Evolutionary conservation across 1,140 invertebrate species (phyloP), one percentile per base, ranked within the genome.

Genomic region (Sycophila sp.): DNA sequence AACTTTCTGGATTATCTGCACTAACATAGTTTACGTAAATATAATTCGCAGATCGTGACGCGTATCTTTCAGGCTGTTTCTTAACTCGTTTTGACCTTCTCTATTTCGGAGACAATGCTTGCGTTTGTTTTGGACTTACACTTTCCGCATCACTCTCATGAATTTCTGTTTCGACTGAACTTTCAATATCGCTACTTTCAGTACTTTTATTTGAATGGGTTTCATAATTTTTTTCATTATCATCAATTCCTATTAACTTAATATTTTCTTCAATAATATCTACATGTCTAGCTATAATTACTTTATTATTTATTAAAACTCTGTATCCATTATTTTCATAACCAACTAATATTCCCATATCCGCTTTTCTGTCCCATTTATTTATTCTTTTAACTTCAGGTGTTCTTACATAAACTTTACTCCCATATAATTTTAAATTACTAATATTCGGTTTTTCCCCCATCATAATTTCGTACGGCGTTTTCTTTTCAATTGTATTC

Each of bases 401-500:
- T 17, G n/a, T 17, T 56, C 30, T 34, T 4, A 56, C 30, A 60
- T 13, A 60, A n/a, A 26, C 38, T 40, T 38, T 60, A 24, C 34
- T 40, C 24, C 56, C 38, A 42, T 60, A 60, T 40, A 60, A 60
- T 60, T 40, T 40, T 42, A 60, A 22, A 40, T 60, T 58, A 36
- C 6, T 36, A 36, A 36, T n/a, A 38, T 58, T 30, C 11, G 55
- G 32, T 38, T 58, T 58, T 58, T 53, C 69, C 2, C 59, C 63
- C 24, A 82, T 80, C 60, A 85, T 78, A 75, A 83, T 81, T 56
- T 82, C 30, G 17, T 36, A 58, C 8, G 55, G n/a, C 4, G 30
- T 58, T 58, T 58, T 38, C n/a, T 38, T 40, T 40, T 40, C 34
- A n/a, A 42, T 24, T 10, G 34, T 26, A 26, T 60, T 42, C 10